Conservation (phyloP, 2,113 vertebrate genomes). For the Tupaia tana region DNA sequence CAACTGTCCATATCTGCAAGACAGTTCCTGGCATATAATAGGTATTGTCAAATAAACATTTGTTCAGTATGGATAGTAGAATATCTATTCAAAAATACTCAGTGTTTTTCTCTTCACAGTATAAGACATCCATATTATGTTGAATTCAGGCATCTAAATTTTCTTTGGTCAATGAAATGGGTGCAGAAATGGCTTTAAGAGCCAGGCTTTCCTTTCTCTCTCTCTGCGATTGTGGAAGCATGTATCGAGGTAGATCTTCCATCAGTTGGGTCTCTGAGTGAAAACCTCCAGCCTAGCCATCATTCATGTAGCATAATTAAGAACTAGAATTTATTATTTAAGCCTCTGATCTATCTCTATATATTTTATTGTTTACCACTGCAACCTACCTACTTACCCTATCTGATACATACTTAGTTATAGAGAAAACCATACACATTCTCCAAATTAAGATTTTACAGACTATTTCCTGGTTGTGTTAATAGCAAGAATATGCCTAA, state of each 20-base stretch:
- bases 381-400: neutral
- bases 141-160: neutral
- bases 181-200: neutral
- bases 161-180: neutral
- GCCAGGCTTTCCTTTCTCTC: neutral
- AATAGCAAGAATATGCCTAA: conserved; percentile 15
- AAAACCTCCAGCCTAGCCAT: neutral
- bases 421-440: neutral
- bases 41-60: neutral
- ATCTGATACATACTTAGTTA: neutral
- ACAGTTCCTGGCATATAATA: neutral
- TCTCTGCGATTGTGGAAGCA: neutral
- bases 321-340: neutral
- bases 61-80: neutral
- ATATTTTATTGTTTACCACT: neutral
- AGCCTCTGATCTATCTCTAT: neutral
- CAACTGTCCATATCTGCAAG: neutral
- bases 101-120: neutral
- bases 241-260: neutral
- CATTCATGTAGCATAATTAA: no score
- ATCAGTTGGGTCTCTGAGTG: neutral
- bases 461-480: conserved; percentile 22
- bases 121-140: neutral
- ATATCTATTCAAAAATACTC: neutral
- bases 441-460: neutral